These are phyloP conservation scores for Caenorhabditis tropicalis DNA, from an alignment of 1,140 invertebrate species.

Conservation along the genomic window DNA sequence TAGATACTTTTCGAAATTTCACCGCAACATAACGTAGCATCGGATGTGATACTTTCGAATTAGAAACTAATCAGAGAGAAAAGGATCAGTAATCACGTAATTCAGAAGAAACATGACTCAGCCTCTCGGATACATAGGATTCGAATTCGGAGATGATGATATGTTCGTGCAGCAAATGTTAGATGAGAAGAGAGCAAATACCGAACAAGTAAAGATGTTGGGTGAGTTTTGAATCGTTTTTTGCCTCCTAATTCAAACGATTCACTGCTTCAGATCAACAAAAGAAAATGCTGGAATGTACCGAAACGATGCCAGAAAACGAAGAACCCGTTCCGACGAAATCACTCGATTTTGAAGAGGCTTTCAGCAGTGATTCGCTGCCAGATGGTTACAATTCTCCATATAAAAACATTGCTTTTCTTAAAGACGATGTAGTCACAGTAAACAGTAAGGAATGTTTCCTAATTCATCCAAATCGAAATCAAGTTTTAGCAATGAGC, in stretches of 20 bases:
- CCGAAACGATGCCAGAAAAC: not conserved
- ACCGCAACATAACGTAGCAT: too few relatives aligned
- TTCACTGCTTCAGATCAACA: not conserved
- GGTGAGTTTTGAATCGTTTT: not conserved
- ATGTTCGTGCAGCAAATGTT: not conserved
- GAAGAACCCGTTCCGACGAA: not conserved
- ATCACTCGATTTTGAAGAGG: not conserved
- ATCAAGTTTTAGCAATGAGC: not conserved
- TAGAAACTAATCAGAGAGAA: too few relatives aligned
- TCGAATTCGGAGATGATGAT: conserved; percentile 24
- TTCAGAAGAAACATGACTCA: not conserved
- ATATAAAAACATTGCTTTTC: conserved; percentile 8
- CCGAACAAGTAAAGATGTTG: not conserved
- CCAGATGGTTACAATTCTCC: not conserved
- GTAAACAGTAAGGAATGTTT: not conserved
- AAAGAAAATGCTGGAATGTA: conserved; percentile 9
- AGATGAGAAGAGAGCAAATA: not conserved
- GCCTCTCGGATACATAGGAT: not conserved
- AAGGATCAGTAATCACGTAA: too few relatives aligned
- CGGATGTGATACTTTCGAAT: too few relatives aligned
- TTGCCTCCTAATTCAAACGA: not conserved
- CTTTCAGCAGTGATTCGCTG: not conserved
- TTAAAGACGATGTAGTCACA: not conserved
- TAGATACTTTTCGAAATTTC: too few relatives aligned
- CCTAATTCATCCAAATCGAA: not conserved